These are phyloP conservation scores for Rissa tridactyla DNA, from an alignment of 2,113 vertebrate species.

Conservation along the genomic window DNA sequence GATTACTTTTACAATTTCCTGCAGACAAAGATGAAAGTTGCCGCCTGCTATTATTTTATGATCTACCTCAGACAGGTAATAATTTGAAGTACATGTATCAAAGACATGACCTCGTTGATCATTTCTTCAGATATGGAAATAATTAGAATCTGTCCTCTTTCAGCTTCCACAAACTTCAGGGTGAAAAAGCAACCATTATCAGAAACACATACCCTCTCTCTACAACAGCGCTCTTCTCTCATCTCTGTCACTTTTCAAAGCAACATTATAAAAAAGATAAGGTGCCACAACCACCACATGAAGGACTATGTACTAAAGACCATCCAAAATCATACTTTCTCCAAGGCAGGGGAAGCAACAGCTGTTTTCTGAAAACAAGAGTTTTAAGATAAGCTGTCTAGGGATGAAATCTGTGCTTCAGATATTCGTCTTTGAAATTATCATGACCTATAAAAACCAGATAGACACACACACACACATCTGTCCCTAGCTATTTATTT, in stretches of 20 bases:
- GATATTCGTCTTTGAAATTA: background rate
- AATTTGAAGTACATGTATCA: background rate
- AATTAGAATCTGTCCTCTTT: background rate
- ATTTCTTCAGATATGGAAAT: background rate
- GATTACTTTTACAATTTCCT: background rate
- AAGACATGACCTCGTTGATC: background rate
- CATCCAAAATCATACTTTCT: background rate
- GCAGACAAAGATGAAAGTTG: background rate
- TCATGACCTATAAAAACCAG: background rate
- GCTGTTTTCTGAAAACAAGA: background rate
- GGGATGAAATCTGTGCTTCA: background rate
- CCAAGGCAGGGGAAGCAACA: background rate
- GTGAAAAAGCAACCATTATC: background rate
- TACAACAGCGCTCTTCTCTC: background rate
- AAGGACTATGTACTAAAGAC: background rate
- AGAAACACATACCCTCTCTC: background rate
- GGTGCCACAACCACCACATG: background rate
- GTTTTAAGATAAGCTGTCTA: background rate
- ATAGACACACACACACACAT: background rate
- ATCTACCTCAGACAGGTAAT: background rate
- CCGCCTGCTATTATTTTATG: background rate
- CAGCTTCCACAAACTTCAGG: conserved; percentile 6
- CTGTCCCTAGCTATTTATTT: background rate
- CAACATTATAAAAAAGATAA: background rate
- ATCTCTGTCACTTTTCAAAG: background rate